A percentile compares a stretch with the other conserved stretches of the same genome.
Evolutionary conservation across 2,113 vertebrate genomes (phyloP).

Genomic region (Spea bombifrons): DNA sequence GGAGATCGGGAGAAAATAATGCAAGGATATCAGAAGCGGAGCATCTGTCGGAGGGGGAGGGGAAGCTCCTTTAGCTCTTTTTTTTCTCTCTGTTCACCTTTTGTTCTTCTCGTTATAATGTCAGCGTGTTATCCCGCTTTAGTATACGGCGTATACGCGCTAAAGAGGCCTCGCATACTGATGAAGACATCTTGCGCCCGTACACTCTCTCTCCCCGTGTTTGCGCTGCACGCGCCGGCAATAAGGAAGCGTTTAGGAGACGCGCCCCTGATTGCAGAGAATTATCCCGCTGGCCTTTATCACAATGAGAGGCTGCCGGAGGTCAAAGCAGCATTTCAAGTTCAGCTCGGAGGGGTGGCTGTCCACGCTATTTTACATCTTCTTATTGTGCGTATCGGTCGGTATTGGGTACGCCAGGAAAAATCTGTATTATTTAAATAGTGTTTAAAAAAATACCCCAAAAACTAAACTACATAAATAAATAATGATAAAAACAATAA

Average conservation of each 20-base stretch:
- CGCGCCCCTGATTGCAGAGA: not conserved
- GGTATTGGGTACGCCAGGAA: no score
- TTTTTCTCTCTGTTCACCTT: conserved; percentile 3
- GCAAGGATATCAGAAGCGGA: conserved; percentile 28
- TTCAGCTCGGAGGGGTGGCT: not conserved
- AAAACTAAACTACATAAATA: no score
- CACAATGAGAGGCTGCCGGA: conserved; percentile 3
- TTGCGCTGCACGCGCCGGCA: not conserved
- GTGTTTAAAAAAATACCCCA: no score
- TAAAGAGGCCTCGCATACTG: not conserved
- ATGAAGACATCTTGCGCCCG: not conserved
- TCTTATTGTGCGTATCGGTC: no score
- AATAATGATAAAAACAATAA: no score
- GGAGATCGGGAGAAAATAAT: conserved; percentile 28
- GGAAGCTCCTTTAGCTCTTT: not conserved
- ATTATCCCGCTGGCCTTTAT: not conserved
- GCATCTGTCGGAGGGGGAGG: conserved; percentile 32
- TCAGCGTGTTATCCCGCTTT: conserved; percentile 1
- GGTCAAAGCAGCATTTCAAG: conserved; percentile 4
- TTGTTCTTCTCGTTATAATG: conserved; percentile 22
- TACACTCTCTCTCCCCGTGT: conserved; percentile 2
- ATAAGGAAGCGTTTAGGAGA: not conserved
- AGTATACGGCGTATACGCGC: not conserved
- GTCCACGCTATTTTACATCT: no score
- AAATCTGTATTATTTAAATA: no score